These are phyloP conservation scores for Chionomys nivalis DNA, from an alignment of 2,113 vertebrate genomes.

Conservation along the genomic window DNA sequence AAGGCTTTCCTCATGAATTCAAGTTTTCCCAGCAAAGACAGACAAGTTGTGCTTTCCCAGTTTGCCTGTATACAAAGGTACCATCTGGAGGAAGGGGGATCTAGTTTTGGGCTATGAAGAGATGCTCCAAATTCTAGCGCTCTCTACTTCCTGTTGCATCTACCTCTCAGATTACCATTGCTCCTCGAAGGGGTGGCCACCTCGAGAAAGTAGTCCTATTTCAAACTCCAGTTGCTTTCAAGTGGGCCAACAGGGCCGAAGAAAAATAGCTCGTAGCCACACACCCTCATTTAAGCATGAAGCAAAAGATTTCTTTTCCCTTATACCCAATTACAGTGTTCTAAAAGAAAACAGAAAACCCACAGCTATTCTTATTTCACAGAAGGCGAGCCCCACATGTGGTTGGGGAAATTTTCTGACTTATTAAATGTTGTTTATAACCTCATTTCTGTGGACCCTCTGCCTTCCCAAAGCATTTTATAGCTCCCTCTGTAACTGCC, in stretches of 20 bases:
- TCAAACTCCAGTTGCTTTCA: constrained; percentile 65
- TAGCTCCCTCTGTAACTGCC: constrained; percentile 67
- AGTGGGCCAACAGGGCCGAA: constrained; percentile 49
- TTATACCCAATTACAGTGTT: constrained; percentile 70
- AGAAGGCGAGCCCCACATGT: constrained; percentile 71
- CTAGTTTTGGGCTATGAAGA: background rate
- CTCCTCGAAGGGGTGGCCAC: background rate
- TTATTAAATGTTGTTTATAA: constrained; percentile 78
- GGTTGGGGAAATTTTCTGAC: constrained; percentile 75
- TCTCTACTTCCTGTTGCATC: background rate
- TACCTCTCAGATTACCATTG: background rate
- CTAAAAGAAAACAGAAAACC: constrained; percentile 43
- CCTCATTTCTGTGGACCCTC: constrained; percentile 64
- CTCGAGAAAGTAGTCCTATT: constrained; percentile 3
- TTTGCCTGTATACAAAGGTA: background rate
- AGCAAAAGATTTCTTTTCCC: constrained; percentile 73
- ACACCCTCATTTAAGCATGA: constrained; percentile 79
- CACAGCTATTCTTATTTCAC: constrained; percentile 19
- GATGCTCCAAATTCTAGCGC: background rate
- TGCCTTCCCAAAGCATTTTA: constrained; percentile 75
- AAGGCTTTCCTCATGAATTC: background rate
- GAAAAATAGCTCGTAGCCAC: constrained; percentile 75
- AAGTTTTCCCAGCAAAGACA: background rate
- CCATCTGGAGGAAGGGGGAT: background rate
- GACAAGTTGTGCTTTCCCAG: background rate